Conservation (phyloP, 1,140 invertebrate species). For the Drusus annulatus region DNA sequence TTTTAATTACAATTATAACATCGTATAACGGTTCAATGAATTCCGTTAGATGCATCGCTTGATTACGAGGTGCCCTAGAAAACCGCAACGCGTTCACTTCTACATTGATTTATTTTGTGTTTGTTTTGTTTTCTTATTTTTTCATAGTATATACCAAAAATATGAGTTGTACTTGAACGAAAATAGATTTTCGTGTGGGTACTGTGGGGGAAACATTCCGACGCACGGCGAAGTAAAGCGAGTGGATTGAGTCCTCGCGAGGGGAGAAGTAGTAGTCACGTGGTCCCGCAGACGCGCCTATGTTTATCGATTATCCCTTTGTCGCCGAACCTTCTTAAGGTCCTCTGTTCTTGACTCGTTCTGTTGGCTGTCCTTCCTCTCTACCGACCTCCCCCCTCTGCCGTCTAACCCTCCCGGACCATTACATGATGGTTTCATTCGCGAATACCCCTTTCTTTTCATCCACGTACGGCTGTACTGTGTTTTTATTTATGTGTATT, state of each 20-base stretch:
- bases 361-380: slow-evolving; percentile 18
- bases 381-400: not conserved
- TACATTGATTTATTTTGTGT: no score
- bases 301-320: slow-evolving; percentile 44
- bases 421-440: slow-evolving; percentile 6
- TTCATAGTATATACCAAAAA: no score
- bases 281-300: slow-evolving; percentile 37
- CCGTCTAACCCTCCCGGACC: not conserved
- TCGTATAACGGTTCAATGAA: not conserved
- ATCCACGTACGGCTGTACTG: not conserved
- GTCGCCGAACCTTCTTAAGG: slow-evolving; percentile 40
- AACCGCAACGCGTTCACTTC: no score
- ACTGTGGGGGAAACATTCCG: not conserved
- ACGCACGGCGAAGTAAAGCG: not conserved
- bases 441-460: not conserved
- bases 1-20: not conserved
- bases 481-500: no score
- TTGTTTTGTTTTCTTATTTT: no score
- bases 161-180: no score
- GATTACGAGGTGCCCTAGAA: not conserved
- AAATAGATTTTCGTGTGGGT: no score
- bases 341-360: slow-evolving; percentile 39
- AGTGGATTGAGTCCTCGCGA: not conserved
- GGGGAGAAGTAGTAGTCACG: slow-evolving; percentile 24
- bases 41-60: slow-evolving; percentile 22